These are phyloP conservation scores for Ammospiza caudacuta DNA, from an alignment of 2,113 vertebrate species.

Conservation along the genomic window DNA sequence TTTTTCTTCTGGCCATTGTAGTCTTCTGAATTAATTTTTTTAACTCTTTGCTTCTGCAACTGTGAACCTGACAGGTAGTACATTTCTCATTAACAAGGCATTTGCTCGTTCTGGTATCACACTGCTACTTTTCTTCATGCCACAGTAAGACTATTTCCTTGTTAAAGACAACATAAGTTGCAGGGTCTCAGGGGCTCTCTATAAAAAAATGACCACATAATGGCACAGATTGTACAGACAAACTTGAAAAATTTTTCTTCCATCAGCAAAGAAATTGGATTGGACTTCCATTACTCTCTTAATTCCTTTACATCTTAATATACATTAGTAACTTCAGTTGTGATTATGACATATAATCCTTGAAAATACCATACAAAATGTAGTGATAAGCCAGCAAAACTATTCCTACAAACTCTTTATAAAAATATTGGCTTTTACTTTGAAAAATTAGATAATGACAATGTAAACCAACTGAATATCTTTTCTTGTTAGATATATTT, in stretches of 20 bases:
- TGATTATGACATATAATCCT: neutral
- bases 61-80: neutral
- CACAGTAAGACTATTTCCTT: neutral
- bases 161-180: neutral
- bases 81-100: slow-evolving; percentile 3
- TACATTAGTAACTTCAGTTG: neutral
- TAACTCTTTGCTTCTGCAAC: neutral
- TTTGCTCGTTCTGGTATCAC: neutral
- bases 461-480: neutral
- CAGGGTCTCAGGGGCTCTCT: neutral
- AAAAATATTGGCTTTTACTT: neutral
- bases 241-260: neutral
- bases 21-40: slow-evolving; percentile 11
- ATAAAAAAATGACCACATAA: neutral
- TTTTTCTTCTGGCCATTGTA: neutral
- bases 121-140: neutral
- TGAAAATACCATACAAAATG: neutral
- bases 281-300: neutral
- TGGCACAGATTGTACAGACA: neutral
- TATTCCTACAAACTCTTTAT: neutral
- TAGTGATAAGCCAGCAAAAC: neutral
- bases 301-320: neutral
- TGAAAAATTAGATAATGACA: neutral
- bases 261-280: neutral
- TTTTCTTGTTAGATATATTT: neutral